Base-by-base conservation (phyloP, 2,888 invertebrate genomes). In the Andrena bicolor region DNA sequence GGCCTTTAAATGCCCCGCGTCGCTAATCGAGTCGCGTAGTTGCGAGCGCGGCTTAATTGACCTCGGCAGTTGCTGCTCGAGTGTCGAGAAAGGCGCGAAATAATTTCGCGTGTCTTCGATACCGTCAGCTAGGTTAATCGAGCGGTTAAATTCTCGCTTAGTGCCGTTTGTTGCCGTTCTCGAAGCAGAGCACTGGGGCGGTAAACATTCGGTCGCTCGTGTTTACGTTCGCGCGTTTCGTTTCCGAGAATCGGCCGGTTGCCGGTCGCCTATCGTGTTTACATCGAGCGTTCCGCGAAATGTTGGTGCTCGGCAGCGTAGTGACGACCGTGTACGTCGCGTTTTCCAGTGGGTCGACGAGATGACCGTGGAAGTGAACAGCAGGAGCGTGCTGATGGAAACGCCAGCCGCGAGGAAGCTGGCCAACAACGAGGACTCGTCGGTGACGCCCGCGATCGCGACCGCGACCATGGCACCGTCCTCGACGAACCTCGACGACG, bases 401-500 rank as follows among this genome's bases (percentile, higher is more conserved):
- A 83, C 90, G 76, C 90, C 92, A 60, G 89, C 87, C 28, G 82
- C 83, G 30, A 87, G 88, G 61, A 86, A 79, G 32, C 81, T 70
- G 63, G 78, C 80, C 70, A 81, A 80, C 72, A 89, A 87, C 83
- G 93, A 92, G 26, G 90, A 90, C 58, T 92, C 93, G 30, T 90
- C 91, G 66, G 90, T 91, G 76, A 92, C 93, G 48, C 91, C 92
- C 26, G 90, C 93, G 83, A 90, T 92, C 72, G 93, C 94, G 72
- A 94, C 94, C 20, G 94, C 94, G 71, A 95, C 94, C 41, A 93
- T 94, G 88, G 94, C 95, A 89, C 96, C 96, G 79, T 95, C 95
- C 82, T 96, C 96, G 86, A 96, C 97, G 87, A 96, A 96, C 89
- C 94, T 98, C 90, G 96, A 97, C 94, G 98, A 99, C 94, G 96